Evolutionary conservation across 2,113 vertebrate genomes (phyloP).

Genomic region (Andinoacara biseriatus): DNA sequence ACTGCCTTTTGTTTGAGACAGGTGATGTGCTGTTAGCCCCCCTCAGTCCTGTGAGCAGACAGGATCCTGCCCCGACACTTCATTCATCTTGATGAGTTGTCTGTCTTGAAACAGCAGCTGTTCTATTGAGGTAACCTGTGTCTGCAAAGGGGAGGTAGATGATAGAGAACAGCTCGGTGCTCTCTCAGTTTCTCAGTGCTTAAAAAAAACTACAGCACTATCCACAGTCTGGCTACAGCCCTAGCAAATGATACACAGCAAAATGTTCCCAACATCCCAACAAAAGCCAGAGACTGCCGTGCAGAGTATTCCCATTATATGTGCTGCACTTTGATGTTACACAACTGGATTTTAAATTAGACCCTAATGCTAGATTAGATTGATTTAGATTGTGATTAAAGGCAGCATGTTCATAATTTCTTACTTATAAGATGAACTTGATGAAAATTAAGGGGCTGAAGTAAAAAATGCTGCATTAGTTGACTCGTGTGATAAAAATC

Average conservation of each 20-base stretch:
- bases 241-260: background rate
- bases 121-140: constrained; percentile 17
- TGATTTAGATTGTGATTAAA: background rate
- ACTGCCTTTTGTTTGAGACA: background rate
- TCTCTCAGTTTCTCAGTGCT: background rate
- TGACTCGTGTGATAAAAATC: background rate
- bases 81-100: constrained; percentile 57
- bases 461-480: background rate
- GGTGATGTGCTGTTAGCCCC: constrained; percentile 7
- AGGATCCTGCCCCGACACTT: constrained; percentile 33
- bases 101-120: constrained; percentile 41
- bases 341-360: background rate
- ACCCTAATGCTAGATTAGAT: background rate
- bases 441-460: background rate
- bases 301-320: background rate
- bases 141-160: constrained; percentile 1
- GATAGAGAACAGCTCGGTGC: background rate
- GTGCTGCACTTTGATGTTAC: background rate
- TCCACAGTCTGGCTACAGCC: background rate
- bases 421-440: background rate
- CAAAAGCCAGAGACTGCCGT: background rate
- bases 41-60: background rate
- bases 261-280: background rate
- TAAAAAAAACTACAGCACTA: background rate
- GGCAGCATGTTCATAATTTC: background rate